phyloP scores from a whole-genome alignment of 2,113 vertebrate species.

The Paramisgurnus dabryanus region DNA sequence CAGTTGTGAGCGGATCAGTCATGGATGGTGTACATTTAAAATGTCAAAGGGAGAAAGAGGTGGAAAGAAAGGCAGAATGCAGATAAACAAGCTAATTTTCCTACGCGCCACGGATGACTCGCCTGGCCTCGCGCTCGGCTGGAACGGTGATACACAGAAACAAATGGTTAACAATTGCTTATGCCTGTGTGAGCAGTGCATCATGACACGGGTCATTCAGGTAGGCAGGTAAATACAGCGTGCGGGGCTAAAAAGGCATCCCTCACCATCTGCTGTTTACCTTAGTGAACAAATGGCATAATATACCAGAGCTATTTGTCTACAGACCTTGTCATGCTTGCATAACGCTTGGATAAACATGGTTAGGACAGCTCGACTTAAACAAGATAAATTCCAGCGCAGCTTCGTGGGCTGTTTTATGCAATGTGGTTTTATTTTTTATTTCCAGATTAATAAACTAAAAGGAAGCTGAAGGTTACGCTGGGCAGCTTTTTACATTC shows the following conservation, averaged over 20 bases:
- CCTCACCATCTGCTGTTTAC: conserved; percentile 77
- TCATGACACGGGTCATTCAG: conserved; percentile 69
- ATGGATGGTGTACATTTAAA: conserved; percentile 71
- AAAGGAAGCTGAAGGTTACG: neutral
- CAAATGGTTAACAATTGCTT: conserved; percentile 59
- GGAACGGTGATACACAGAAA: conserved; percentile 68
- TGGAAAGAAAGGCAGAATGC: conserved; percentile 65
- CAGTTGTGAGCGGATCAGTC: conserved; percentile 72
- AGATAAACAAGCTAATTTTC: conserved; percentile 76
- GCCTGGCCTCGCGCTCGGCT: conserved; percentile 64
- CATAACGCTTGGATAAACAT: conserved; percentile 47
- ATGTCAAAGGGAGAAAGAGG: conserved; percentile 69
- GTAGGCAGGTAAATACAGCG: conserved; percentile 72
- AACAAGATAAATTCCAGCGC: conserved; percentile 30
- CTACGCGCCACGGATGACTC: conserved; percentile 63
- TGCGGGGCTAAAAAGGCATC: conserved; percentile 62
- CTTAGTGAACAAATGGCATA: conserved; percentile 53
- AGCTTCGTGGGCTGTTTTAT: conserved; percentile 11
- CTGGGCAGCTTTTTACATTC: neutral
- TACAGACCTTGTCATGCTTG: conserved; percentile 51
- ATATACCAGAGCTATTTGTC: conserved; percentile 61
- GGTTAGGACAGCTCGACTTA: conserved; percentile 31
- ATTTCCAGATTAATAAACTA: neutral
- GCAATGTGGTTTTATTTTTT: conserved; percentile 17
- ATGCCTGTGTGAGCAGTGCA: conserved; percentile 60